Percentiles rank a stretch among this genome's conserved stretches.
Evolutionary conservation across 1,140 invertebrate genomes (phyloP).

Genomic region (Zaprionus ornatus): DNA sequence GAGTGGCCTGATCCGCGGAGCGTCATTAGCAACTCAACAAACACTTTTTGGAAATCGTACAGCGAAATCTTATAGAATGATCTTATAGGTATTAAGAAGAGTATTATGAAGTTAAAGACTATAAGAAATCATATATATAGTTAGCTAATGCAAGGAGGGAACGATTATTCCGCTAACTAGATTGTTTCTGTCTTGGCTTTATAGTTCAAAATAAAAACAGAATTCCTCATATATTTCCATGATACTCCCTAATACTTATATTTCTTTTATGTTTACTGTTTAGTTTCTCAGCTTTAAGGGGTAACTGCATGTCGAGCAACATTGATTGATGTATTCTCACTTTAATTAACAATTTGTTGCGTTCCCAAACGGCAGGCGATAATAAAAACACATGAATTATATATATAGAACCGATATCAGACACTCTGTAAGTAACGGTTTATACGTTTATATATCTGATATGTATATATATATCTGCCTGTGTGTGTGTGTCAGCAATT

Average conservation of each 20-base stretch:
- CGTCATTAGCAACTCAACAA: slow-evolving; percentile 4
- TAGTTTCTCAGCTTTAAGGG: not conserved
- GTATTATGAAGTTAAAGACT: no score
- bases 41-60: not conserved
- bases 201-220: no score
- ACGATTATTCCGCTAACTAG: no score
- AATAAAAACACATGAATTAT: slow-evolving; percentile 37
- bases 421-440: not conserved
- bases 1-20: not conserved
- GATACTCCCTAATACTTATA: no score
- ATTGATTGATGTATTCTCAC: not conserved
- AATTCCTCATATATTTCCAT: no score
- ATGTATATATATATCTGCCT: slow-evolving; percentile 5
- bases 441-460: not conserved
- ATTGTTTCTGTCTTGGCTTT: no score
- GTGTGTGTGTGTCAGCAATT: slow-evolving; percentile 29
- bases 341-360: slow-evolving; percentile 5
- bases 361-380: slow-evolving; percentile 42
- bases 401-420: slow-evolving; percentile 11
- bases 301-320: not conserved
- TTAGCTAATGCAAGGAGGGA: no score
- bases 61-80: not conserved
- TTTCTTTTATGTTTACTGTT: not conserved
- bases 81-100: no score
- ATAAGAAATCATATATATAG: no score